Base-by-base conservation (phyloP, 2,888 invertebrate species). In the Acheta domesticus region DNA sequence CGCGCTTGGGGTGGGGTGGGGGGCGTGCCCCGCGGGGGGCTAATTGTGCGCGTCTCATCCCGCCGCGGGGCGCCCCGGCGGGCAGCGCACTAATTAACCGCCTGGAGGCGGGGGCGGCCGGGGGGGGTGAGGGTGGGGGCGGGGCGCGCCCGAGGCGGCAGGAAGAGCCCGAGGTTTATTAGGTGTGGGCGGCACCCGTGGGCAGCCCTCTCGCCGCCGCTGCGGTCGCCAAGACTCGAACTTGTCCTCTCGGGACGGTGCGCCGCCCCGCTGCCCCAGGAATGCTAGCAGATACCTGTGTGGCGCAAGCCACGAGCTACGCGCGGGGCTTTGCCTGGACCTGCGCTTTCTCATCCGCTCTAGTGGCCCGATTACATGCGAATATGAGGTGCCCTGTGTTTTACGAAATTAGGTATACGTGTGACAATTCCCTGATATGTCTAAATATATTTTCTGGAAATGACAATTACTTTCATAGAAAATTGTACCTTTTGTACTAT, bases 31-130 rank as follows among this genome's bases (percentile, higher is more conserved):
- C 62, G 62, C 62, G 62, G 62, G 62, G 62, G 62, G 62, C 62
- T 62, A 62, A 62, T 62, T 62, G 62, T 62, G 62, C 62, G 62
- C 62, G n/a, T 62, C 62, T 62, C 62, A n/a, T 62, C 62, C 62
- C 62, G n/a, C 62, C n/a, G 62, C 62, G 62, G 62, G 62, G 62
- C 5, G 62, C 62, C 16, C 62, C 62, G 62, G 62, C 62, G 62
- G 62, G 62, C 62, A 62, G n/a, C 62, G 62, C 62, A 19, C 62
- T 62, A 62, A 62, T 62, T 62, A 62, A 62, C 62, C 62, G 62
- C 12, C 62, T 3, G n/a, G 62, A 14, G 62, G 14, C n/a, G 11
- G 62, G 16, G n/a, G 62, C 12, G 62, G 23, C 23, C 23, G 23
- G 23, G 11, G 62, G 62, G 2, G n/a, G 5, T 8, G 14, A 2